Evolutionary conservation across 1,140 invertebrate species (phyloP).

Genomic region (Pseudomyrmex gracilis): DNA sequence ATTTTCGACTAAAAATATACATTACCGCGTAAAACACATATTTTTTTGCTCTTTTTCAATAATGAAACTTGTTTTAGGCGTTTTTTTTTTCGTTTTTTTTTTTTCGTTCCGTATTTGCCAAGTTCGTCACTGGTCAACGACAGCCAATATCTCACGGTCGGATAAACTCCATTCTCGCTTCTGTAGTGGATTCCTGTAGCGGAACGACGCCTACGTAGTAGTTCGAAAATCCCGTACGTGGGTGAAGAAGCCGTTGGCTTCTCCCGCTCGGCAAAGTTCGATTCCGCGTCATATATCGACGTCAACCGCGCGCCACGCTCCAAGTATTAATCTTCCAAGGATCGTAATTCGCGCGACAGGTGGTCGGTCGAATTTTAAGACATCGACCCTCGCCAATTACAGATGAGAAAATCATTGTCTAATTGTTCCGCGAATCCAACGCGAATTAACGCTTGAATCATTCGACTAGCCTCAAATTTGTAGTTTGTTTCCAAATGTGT

Average conservation of each 20-base stretch:
- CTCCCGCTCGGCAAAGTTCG: constrained; percentile 14
- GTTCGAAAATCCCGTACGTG: background rate
- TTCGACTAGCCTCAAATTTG: too few species aligned
- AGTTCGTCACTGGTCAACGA: background rate
- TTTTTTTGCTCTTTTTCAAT: background rate
- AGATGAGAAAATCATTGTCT: background rate
- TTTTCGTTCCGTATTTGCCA: background rate
- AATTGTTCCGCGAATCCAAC: background rate
- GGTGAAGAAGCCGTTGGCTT: background rate
- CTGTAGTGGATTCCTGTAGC: background rate
- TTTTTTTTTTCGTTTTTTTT: too few species aligned
- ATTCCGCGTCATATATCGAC: background rate
- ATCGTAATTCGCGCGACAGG: constrained; percentile 66
- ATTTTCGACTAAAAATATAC: too few species aligned
- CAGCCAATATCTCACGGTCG: background rate
- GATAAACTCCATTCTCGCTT: background rate
- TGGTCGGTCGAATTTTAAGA: constrained; percentile 49
- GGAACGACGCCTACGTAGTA: background rate
- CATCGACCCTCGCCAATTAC: constrained; percentile 21
- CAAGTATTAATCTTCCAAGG: constrained; percentile 56
- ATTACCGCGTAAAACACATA: too few species aligned
- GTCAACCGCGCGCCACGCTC: background rate
- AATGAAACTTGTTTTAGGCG: background rate
- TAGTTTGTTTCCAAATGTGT: too few species aligned
- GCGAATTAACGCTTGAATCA: background rate